Conservation (phyloP, 2,888 invertebrate genomes). For the Griposia aprilina region DNA sequence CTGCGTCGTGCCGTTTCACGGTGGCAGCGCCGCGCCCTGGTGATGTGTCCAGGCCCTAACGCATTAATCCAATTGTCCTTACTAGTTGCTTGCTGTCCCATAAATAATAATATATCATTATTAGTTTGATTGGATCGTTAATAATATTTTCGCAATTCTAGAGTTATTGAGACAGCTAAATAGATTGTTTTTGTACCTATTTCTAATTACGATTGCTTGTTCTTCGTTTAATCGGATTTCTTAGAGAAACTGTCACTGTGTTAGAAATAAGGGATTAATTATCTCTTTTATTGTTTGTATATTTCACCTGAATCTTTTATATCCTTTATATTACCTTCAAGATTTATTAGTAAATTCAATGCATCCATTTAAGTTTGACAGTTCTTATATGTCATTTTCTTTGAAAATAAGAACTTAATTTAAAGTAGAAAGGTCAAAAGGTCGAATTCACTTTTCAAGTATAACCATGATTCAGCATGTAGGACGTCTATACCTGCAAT, state of each 20-base stretch:
- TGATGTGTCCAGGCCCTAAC: no score
- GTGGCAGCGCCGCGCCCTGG: no score
- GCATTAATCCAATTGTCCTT: no score
- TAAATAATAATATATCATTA: not conserved
- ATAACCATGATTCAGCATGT: no score
- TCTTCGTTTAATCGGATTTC: not conserved
- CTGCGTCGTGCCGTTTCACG: no score
- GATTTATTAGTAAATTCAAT: conserved; percentile 6
- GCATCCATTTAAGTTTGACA: not conserved
- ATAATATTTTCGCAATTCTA: not conserved
- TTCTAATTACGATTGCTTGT: not conserved
- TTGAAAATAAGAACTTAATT: not conserved
- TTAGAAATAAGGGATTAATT: not conserved
- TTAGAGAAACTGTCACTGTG: conserved; percentile 2
- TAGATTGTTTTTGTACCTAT: not conserved
- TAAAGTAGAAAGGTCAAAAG: not conserved
- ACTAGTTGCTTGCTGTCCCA: not conserved
- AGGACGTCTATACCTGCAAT: no score
- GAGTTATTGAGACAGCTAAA: not conserved
- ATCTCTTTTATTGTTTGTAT: not conserved
- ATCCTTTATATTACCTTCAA: not conserved
- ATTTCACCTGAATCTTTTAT: not conserved
- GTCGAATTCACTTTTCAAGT: no score
- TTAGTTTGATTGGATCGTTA: not conserved
- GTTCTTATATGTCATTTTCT: not conserved